These are phyloP conservation scores for Nyctibius bracteatus DNA, from an alignment of 2,113 vertebrate species.

Conservation along the genomic window DNA sequence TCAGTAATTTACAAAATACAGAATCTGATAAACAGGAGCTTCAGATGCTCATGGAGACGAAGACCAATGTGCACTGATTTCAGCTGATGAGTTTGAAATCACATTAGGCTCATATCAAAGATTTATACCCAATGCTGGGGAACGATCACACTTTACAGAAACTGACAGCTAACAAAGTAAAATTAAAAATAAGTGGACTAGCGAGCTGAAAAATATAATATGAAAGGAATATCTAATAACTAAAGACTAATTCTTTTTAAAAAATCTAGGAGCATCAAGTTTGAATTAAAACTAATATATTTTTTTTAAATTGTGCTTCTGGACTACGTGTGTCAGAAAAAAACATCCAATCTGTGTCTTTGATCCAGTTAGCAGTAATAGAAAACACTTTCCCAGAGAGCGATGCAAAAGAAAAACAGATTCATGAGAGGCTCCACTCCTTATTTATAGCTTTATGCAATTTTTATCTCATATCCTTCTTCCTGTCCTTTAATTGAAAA, in stretches of 20 bases:
- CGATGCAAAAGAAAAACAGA: neutral
- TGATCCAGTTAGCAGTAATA: neutral
- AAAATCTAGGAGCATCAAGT: neutral
- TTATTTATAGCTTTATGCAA: slow-evolving; percentile 53
- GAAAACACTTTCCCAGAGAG: neutral
- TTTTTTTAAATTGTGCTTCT: neutral
- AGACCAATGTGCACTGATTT: slow-evolving; percentile 32
- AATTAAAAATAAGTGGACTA: neutral
- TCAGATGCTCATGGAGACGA: slow-evolving; percentile 43
- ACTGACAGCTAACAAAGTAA: neutral
- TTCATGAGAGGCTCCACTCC: neutral
- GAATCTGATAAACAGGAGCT: slow-evolving; percentile 68
- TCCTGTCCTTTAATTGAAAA: neutral
- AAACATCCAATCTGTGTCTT: neutral
- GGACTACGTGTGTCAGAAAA: neutral
- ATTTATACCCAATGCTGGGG: neutral
- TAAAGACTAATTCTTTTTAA: neutral
- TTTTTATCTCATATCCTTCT: neutral
- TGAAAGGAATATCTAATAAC: neutral
- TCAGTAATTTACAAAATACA: slow-evolving; percentile 69
- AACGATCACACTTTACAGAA: neutral
- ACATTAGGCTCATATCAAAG: slow-evolving; percentile 8
- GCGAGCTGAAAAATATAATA: neutral
- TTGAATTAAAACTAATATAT: neutral
- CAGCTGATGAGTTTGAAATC: slow-evolving; percentile 26